phyloP scores from a whole-genome alignment of 2,797 vertebrate species.

The Rhadinocentrus ornatus region DNA sequence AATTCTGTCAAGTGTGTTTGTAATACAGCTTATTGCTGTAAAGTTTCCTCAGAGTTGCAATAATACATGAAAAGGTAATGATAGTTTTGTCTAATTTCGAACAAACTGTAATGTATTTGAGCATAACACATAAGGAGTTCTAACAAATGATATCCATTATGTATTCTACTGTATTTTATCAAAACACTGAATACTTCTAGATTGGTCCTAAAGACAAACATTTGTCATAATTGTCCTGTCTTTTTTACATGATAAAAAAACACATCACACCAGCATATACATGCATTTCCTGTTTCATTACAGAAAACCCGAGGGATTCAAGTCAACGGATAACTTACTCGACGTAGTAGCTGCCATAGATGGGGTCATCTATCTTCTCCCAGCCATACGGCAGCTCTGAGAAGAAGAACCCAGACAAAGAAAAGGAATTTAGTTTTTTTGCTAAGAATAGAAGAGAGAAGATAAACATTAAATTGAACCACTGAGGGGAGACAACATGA shows the following conservation, averaged over 20 bases:
- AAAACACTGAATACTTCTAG: background rate
- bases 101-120: no score
- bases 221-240: background rate
- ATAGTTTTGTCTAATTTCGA: background rate
- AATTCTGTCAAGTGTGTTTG: background rate
- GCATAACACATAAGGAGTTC: background rate
- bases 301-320: conserved; percentile 32
- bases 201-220: background rate
- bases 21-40: background rate
- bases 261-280: conserved; percentile 29
- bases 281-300: conserved; percentile 48
- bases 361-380: conserved; percentile 99
- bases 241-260: background rate
- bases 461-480: conserved; percentile 56
- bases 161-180: background rate
- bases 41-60: background rate
- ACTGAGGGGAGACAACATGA: conserved; percentile 61
- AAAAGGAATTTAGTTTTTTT: conserved; percentile 62
- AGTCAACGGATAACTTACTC: conserved; percentile 91
- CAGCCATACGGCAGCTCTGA: conserved; percentile 99
- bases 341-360: conserved; percentile 99
- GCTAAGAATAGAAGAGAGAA: conserved; percentile 50
- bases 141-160: background rate
- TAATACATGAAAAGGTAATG: background rate
- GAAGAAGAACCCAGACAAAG: conserved; percentile 77